Evolutionary conservation across 2,888 invertebrate species (phyloP), one percentile per base, ranked within the genome.

Genomic region (Drosophila mayaguana): DNA sequence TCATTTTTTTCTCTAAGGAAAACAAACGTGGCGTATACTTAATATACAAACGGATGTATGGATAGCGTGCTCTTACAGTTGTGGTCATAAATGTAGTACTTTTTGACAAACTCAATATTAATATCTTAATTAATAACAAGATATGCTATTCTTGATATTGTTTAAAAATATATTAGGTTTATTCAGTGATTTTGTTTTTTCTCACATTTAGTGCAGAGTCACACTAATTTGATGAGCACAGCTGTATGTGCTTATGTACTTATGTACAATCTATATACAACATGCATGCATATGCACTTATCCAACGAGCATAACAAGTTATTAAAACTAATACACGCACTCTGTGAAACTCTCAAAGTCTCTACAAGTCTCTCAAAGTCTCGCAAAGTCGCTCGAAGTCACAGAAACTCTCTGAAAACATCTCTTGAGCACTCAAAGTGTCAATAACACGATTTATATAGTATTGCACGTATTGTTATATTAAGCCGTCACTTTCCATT

Each of bases 291-390:
- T 32, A 40, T 57, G 20, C 18, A 28, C 18, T 42, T 20, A 28
- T 48, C 57, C 65, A 81, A 67, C 78, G 16, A 74, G 79, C 79
- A 69, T 75, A 75, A 81, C 79, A 64, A 70, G 82, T 78, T 75
- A 74, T 67, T 64, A 71, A 59, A 48, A 48, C 53, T 40, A 42
- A 61, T 57, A 59, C 62, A 75, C 72, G 65, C 78, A 80, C 65
- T 76, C 42, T 8, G n/a, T 6, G n/a, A 20, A 18, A 18, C 48
- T 9, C 28, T n/a, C 28, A 6, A 18, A 34, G 14, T 50, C 34
- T 34, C 34, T 11, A 1, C 18, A n/a, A 32, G 50, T 34, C 18
- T 50, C 18, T 1, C 18, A n/a, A 16, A 40, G n/a, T 12, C 18
- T 50, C 18, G 0, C 18, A 8, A n/a, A 40, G n/a, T 14, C 20